These are phyloP conservation scores for Corythoichthys intestinalis DNA, from an alignment of 2,113 vertebrate species.

Conservation along the genomic window DNA sequence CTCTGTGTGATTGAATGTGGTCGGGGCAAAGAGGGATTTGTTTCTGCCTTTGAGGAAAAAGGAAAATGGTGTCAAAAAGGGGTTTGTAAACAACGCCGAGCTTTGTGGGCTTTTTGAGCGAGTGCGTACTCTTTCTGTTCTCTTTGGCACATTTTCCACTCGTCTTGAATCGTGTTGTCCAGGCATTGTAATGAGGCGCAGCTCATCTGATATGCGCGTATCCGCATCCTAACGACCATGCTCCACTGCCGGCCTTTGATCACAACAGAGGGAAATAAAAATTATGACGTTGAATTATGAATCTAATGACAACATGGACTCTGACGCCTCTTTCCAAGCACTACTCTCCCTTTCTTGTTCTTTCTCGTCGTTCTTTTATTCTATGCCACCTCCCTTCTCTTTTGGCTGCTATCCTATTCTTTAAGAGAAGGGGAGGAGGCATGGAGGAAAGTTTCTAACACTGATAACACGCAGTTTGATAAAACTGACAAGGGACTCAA, in stretches of 20 bases:
- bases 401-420: slow-evolving; percentile 70
- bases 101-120: slow-evolving; percentile 33
- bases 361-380: slow-evolving; percentile 46
- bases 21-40: slow-evolving; percentile 24
- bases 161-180: slow-evolving; percentile 60
- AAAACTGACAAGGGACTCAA: slow-evolving; percentile 85
- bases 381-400: slow-evolving; percentile 32
- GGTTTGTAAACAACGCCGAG: slow-evolving; percentile 57
- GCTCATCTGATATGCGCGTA: slow-evolving; percentile 74
- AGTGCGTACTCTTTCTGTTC: slow-evolving; percentile 54
- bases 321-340: slow-evolving; percentile 54
- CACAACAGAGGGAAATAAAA: slow-evolving; percentile 84
- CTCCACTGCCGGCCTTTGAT: slow-evolving; percentile 70
- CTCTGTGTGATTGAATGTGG: slow-evolving; percentile 25
- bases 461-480: slow-evolving; percentile 79
- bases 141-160: slow-evolving; percentile 62
- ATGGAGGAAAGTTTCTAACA: slow-evolving; percentile 70
- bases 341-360: slow-evolving; percentile 47
- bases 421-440: slow-evolving; percentile 51
- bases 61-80: slow-evolving; percentile 28
- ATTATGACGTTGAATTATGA: slow-evolving; percentile 80
- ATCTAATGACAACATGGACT: slow-evolving; percentile 76
- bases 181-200: slow-evolving; percentile 54
- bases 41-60: slow-evolving; percentile 33
- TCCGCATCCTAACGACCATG: slow-evolving; percentile 70